A percentile compares a stretch with the other conserved stretches of the same genome.
phyloP scores from a whole-genome alignment of 1,140 invertebrate species.

The Olivierus martensii region DNA sequence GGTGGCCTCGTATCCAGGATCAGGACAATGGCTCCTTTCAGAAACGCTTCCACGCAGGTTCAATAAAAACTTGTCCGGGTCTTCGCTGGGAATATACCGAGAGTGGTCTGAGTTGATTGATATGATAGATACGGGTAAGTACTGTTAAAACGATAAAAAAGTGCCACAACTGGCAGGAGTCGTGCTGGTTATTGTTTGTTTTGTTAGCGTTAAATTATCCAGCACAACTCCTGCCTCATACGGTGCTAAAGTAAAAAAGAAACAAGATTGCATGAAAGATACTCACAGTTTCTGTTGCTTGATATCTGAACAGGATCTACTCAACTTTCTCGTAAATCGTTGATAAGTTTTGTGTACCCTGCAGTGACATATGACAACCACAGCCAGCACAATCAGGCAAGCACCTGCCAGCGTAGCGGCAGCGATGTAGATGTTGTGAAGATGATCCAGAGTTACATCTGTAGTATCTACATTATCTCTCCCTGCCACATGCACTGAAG shows the following conservation, averaged over 20 bases:
- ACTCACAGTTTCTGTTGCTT: constrained; percentile 18
- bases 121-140: no score
- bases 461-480: constrained; percentile 8
- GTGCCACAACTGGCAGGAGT: no score
- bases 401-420: constrained; percentile 51
- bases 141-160: no score
- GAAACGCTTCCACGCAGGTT: constrained; percentile 17
- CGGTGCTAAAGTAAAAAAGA: no score
- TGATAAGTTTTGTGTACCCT: constrained; percentile 51
- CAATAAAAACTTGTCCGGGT: constrained; percentile 19
- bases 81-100: constrained; percentile 17
- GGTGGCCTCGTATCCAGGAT: constrained; percentile 13
- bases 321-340: constrained; percentile 25
- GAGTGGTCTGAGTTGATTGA: constrained; percentile 7
- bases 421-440: constrained; percentile 56
- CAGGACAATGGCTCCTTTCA: constrained; percentile 1
- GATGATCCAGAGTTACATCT: constrained; percentile 33
- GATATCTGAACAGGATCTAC: constrained; percentile 14
- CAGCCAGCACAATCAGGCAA: constrained; percentile 48
- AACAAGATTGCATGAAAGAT: background rate
- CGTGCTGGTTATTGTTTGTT: no score
- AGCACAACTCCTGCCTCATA: no score
- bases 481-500: constrained; percentile 4
- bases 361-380: constrained; percentile 53
- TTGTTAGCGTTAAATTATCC: no score